Base-by-base conservation (phyloP, 2,797 vertebrate species). In the Pyrrhura leucotis region DNA sequence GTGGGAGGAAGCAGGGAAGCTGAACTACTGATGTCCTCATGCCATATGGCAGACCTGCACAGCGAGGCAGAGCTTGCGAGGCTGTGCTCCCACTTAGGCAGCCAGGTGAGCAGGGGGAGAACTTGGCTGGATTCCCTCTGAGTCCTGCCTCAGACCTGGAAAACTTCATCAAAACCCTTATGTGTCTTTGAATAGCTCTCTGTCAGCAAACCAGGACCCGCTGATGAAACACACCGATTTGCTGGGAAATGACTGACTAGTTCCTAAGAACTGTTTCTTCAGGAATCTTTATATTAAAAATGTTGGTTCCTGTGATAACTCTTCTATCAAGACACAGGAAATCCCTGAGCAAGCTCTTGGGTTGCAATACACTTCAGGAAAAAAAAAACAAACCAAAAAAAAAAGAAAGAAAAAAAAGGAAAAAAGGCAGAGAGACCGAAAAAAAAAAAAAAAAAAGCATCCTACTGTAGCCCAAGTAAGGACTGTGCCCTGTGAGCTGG, bases 1-100 rank as follows among this genome's bases (percentile, higher is more conserved):
- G 47, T 85, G 44, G 84, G 84, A 79, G 47, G 47, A 47, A 72
- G 59, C n/a, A 79, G 67, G 67, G 50, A 86, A 89, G 54, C 21
- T 78, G 84, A 50, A 62, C 6, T 28, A 42, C 50, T 51, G 71
- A 21, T 82, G 81, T 73, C 54, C 39, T 47, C 0, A 0, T 2
- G 11, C 59, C 53, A 40, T 67, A 58, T 44, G 35, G 39, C 4
- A 2, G 42, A 59, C 23, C 66, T 1, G 2, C 1, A 2, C 0
- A 3, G 42, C 42, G 45, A 81, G 69, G 21, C 51, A 75, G 51
- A 77, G 26, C 33, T 58, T 12, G 9, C 22, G 21, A 39, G 73
- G 50, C 53, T 79, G 23, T 1, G 2, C 40, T 77, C 82, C 66
- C 3, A 13, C 72, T 31, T n/a, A 68, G 80, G 37, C 10, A 10